A percentile compares a stretch with the other conserved stretches of the same genome.
phyloP scores from a whole-genome alignment of 2,113 vertebrate genomes.

The Triplophysa siluroides region DNA sequence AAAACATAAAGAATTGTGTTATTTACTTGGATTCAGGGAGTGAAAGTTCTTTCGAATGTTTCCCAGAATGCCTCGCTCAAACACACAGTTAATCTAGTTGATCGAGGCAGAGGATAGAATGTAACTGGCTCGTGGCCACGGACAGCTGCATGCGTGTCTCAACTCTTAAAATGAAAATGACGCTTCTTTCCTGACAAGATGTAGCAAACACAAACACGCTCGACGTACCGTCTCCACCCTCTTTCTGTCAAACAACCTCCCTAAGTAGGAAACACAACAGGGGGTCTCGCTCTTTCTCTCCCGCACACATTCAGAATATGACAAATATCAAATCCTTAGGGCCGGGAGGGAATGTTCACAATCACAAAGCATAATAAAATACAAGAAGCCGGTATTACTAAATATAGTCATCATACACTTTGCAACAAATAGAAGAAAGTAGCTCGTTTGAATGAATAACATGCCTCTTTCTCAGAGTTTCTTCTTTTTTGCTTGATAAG shows the following conservation, averaged over 20 bases:
- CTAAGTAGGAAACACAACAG: background rate
- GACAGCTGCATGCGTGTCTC: slow-evolving; percentile 14
- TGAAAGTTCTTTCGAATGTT: background rate
- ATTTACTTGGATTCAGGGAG: slow-evolving; percentile 14
- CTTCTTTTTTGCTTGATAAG: slow-evolving; percentile 10
- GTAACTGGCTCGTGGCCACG: slow-evolving; percentile 43
- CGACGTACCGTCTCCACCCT: background rate
- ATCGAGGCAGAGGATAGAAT: slow-evolving; percentile 36
- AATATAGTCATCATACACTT: slow-evolving; percentile 21
- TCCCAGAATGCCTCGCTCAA: slow-evolving; percentile 34
- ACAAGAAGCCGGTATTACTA: slow-evolving; percentile 8
- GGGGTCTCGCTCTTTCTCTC: background rate
- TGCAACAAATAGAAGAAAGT: background rate
- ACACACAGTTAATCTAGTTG: slow-evolving; percentile 40
- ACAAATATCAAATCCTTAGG: background rate
- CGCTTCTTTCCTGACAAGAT: background rate
- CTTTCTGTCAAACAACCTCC: background rate
- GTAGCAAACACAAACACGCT: slow-evolving; percentile 10
- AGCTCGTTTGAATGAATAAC: background rate
- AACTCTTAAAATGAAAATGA: slow-evolving; percentile 17
- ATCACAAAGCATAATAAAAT: background rate
- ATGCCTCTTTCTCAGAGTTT: background rate
- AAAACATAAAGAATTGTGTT: background rate
- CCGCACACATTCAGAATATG: background rate
- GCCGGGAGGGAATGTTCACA: background rate